Evolutionary conservation across 2,888 invertebrate species (phyloP), one percentile per base, ranked within the genome.

Genomic region (Muscina levida): DNA sequence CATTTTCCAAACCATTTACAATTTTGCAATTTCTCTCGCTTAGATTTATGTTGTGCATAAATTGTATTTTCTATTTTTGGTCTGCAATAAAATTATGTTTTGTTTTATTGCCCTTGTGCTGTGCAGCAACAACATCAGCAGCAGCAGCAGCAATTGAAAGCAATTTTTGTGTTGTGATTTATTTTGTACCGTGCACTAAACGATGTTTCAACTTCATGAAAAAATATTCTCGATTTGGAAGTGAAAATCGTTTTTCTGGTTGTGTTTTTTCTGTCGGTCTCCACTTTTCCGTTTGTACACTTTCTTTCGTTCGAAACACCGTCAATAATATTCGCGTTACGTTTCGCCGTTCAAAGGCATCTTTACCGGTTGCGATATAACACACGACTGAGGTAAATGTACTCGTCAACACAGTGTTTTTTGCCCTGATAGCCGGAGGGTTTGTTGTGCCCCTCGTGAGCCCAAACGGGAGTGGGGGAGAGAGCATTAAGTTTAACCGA

Each of bases 311-410:
- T 13, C 62, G 62, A 17, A 62, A 42, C 13, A 62, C 42, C 62
- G 42, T 17, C 1, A 22, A n/a, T 19, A 19, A 19, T 26, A 62
- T 22, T 2, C 42, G 11, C 56, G 42, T 44, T n/a, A 26, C 48
- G 24, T 22, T 51, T 57, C 48, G 42, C 77, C 74, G 79, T 62
- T 19, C 46, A 17, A 72, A 77, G 72, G 81, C 84, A 84, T 88
- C 88, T 88, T 88, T 85, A 89, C 88, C 87, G 89, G 88, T 87
- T 89, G 89, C 87, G 88, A 87, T 88, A 86, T 88, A 88, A 88
- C 88, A 89, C 88, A 88, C 90, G 89, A 90, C 90, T 90, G 88
- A 88, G 88, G 89, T 88, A 87, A 88, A 88, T 87, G 88, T 84
- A 89, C 89, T 87, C 86, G 87, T 75, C 65, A 72, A 68, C 77